Percentiles rank a stretch among this genome's conserved stretches.
Conservation (phyloP, 2,113 vertebrate species). For the Petrocephalus microphthalmus region DNA sequence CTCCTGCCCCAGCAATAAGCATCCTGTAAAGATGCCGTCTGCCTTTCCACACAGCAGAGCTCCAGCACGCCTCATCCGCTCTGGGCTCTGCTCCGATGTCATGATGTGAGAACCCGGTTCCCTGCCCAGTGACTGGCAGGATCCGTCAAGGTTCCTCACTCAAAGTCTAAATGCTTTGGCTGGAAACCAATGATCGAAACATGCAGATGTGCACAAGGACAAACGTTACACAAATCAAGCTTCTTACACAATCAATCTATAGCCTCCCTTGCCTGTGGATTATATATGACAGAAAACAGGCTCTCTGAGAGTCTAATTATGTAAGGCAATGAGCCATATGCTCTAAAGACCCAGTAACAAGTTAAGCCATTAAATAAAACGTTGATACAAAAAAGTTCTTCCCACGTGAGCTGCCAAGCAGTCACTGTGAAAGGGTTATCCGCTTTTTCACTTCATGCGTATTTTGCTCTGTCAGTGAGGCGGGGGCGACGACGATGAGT, state of each 20-base stretch:
- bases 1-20: neutral
- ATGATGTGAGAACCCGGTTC: neutral
- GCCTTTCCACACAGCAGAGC: neutral
- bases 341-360: slow-evolving; percentile 55
- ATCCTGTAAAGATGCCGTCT: neutral
- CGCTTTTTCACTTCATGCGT: slow-evolving; percentile 38
- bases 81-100: neutral
- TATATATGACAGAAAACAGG: neutral
- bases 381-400: neutral
- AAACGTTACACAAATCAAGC: neutral
- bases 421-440: slow-evolving; percentile 3
- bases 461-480: slow-evolving; percentile 37
- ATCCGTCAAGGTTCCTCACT: neutral
- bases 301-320: slow-evolving; percentile 57
- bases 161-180: neutral
- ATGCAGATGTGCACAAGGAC: neutral
- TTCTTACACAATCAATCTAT: neutral
- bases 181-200: neutral
- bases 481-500: slow-evolving; percentile 60
- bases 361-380: slow-evolving; percentile 10
- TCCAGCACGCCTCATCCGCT: neutral
- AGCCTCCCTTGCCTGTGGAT: neutral
- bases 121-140: neutral
- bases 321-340: slow-evolving; percentile 52
- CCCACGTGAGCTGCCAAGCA: neutral